Evolutionary conservation across 2,113 vertebrate species (phyloP).

Genomic region (Urocolius indicus): DNA sequence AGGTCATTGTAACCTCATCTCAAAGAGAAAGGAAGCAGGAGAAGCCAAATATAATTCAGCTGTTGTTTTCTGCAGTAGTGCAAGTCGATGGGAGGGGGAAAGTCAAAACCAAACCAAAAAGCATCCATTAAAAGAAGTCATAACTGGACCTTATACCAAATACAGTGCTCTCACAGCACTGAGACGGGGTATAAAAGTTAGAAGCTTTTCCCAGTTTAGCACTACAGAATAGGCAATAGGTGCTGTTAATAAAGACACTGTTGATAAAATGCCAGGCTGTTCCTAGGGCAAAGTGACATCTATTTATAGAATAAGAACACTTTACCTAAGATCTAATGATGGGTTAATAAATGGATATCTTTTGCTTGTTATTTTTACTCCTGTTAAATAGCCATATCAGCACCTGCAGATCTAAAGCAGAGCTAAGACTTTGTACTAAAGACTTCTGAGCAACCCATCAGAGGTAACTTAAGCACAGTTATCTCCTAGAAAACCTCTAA

Average conservation of each 20-base stretch:
- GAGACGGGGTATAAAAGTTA: background rate
- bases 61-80: constrained; percentile 21
- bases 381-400: background rate
- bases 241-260: background rate
- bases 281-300: constrained; percentile 12
- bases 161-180: background rate
- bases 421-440: background rate
- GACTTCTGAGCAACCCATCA: background rate
- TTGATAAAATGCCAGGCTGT: background rate
- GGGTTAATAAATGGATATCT: constrained; percentile 21
- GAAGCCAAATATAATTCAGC: constrained; percentile 58
- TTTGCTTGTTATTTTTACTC: constrained; percentile 42
- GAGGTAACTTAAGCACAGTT: background rate
- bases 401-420: background rate
- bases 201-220: background rate
- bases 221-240: background rate
- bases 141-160: background rate
- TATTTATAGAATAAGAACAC: constrained; percentile 32
- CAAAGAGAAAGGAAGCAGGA: constrained; percentile 45
- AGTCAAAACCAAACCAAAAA: background rate
- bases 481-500: background rate
- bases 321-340: background rate
- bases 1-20: constrained; percentile 63
- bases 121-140: background rate
- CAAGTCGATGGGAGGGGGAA: background rate